These are phyloP conservation scores for Prostheceraeus crozeri DNA, from an alignment of 2,888 invertebrate genomes.

Conservation along the genomic window DNA sequence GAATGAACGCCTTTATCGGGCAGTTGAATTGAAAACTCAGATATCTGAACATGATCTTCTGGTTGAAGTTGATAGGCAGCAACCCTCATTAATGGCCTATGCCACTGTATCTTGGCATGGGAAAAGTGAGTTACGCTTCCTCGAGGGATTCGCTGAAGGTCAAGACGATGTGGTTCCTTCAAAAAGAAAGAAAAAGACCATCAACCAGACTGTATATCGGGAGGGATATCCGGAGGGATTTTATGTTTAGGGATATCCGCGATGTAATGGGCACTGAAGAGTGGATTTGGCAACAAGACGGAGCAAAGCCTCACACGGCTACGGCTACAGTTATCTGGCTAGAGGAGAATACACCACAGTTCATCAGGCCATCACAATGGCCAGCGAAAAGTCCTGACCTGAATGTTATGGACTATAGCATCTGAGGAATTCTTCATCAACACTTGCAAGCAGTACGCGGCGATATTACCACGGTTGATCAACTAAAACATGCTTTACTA, in stretches of 20 bases:
- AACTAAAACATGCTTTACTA: conserved; percentile 23
- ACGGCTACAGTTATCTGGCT: conserved; percentile 11
- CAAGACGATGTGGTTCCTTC: no score
- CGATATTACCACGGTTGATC: conserved; percentile 16
- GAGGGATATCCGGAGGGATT: no score
- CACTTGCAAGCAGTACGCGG: conserved; percentile 21
- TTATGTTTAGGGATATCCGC: conserved; percentile 5
- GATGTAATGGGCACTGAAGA: conserved; percentile 3
- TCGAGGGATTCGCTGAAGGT: conserved; percentile 31
- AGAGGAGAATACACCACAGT: neutral
- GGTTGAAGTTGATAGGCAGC: conserved; percentile 31
- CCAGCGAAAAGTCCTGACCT: conserved; percentile 1
- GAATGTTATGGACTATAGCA: conserved; percentile 21
- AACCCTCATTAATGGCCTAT: conserved; percentile 33
- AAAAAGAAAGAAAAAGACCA: conserved; percentile 8
- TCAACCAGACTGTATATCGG: conserved; percentile 5
- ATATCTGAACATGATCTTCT: conserved; percentile 28
- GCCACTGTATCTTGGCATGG: conserved; percentile 32
- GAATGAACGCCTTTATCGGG: conserved; percentile 31
- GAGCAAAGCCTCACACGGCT: conserved; percentile 13
- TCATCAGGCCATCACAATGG: conserved; percentile 1
- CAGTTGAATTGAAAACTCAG: conserved; percentile 28
- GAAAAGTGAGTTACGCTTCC: conserved; percentile 31
- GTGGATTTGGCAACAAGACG: conserved; percentile 21
- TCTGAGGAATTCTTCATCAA: conserved; percentile 13